phyloP scores from a whole-genome alignment of 2,113 vertebrate genomes.

The Gyps fulvus region DNA sequence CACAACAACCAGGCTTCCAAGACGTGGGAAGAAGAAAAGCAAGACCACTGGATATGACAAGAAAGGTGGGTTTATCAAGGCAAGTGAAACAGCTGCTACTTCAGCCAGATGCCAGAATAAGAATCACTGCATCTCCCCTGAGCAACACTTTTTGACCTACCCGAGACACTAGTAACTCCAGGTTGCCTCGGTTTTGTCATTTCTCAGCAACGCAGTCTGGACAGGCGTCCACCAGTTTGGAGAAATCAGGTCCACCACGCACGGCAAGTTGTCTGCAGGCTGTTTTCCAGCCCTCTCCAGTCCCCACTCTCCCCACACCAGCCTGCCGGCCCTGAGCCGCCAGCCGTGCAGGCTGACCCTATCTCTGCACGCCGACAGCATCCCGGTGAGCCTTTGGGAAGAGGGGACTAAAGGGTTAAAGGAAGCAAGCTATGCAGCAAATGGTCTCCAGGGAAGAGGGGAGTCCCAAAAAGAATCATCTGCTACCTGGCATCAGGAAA shows the following conservation, averaged over 20 bases:
- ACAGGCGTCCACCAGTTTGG: neutral
- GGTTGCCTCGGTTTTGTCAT: neutral
- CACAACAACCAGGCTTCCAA: rapidly evolving
- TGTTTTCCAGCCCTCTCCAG: neutral
- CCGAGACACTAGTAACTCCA: neutral
- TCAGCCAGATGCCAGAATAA: neutral
- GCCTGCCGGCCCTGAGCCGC: neutral
- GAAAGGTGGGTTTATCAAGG: neutral
- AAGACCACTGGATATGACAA: neutral
- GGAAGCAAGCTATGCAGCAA: neutral
- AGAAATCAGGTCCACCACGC: neutral
- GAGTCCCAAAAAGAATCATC: neutral
- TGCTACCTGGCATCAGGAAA: neutral
- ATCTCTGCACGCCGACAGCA: neutral
- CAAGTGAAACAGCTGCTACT: neutral
- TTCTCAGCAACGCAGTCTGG: neutral
- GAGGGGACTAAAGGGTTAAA: neutral
- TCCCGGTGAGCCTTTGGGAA: neutral
- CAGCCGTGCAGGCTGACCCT: neutral
- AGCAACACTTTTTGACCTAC: neutral
- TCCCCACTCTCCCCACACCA: neutral
- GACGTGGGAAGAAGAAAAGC: neutral
- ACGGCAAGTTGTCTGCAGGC: rapidly evolving
- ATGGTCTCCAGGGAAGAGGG: neutral
- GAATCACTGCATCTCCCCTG: neutral